Base-by-base conservation (phyloP, 1,140 invertebrate species). In the Drosophila littoralis region DNA sequence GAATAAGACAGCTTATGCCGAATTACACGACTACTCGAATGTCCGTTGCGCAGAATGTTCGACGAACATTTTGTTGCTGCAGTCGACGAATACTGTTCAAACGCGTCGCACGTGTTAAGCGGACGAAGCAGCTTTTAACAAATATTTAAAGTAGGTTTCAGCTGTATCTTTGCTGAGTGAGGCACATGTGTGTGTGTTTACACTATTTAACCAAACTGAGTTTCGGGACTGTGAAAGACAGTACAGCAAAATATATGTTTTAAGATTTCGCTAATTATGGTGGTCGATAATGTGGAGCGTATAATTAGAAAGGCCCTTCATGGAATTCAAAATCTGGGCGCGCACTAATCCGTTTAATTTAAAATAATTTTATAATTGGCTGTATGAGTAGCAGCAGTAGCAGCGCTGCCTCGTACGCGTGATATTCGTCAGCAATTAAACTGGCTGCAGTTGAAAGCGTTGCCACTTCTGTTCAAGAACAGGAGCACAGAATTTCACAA, bases 291-390 rank as follows among this genome's bases (percentile, higher is more conserved):
- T 48, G 15, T 48, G 7, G 45, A 15, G 22, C 36, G 46, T 73
- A 3, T 8, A 43, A 55, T 32, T 42, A 54, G 63, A 32, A 65
- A 76, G 65, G 66, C 22, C 67, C 52, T 57, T 57, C 57, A 67
- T 63, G 36, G 43, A 61, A 54, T 1, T n/a, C 1, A 52, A 55
- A 66, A 54, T 17, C 48, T 48, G 60, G 58, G 54, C 67, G 57
- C 73, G 65, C 74, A 72, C 72, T 86, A 66, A 58, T 75, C 80
- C 70, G 69, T 76, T 79, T 82, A 83, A 85, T 85, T 82, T 82
- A 79, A 85, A 69, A 68, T 46, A 71, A 65, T 63, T 82, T 51
- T 60, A 74, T 79, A 86, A 86, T 86, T 86, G 82, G 78, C 75
- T 76, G 58, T 28, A 40, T 35, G 42, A 60, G 38, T 9, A 32